Base-by-base conservation (phyloP, 2,888 invertebrate species). In the Tetropium fuscum region DNA sequence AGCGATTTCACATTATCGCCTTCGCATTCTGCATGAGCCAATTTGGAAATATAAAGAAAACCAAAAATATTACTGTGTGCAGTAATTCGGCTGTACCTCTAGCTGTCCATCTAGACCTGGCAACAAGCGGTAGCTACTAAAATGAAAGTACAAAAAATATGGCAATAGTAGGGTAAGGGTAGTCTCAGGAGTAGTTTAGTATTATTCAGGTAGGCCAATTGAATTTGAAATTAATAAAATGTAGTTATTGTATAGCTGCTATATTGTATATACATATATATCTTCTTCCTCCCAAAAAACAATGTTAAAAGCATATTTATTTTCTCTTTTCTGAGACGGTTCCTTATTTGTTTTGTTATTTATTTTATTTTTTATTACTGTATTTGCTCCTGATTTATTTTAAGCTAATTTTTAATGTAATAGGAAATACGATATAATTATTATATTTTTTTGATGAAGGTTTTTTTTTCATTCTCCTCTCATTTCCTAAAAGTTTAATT, bases 141-240 rank as follows among this genome's bases (percentile, higher is more conserved):
- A 30, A 30, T 30, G 30, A 30, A 30, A 30, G n/a, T 30, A 30
- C 30, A 30, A 30, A 30, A 30, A 30, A 30, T 8, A 30, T 30
- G 30, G 30, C 30, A 30, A 30, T n/a, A 30, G 30, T 30, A 30
- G 30, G n/a, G n/a, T n/a, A n/a, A n/a, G 30, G 30, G 30, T 30
- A 4, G 30, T 30, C 30, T 30, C n/a, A 30, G 30, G 30, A 10
- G 30, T 30, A 30, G 30, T 30, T n/a, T 30, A 30, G 30, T 4
- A 30, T 30, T 30, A 30, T 2, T 30, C 30, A 30, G 30, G 30
- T 30, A 30, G 30, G 30, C 30, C 30, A 30, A 10, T 30, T 30
- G 30, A 30, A 30, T 30, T n/a, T n/a, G 4, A 30, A 30, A 30
- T 30, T 30, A 30, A 7, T 30, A 30, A 30, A 30, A 30, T 30